phyloP scores from a whole-genome alignment of 2,888 invertebrate genomes.

The Ennomos quercinarius region DNA sequence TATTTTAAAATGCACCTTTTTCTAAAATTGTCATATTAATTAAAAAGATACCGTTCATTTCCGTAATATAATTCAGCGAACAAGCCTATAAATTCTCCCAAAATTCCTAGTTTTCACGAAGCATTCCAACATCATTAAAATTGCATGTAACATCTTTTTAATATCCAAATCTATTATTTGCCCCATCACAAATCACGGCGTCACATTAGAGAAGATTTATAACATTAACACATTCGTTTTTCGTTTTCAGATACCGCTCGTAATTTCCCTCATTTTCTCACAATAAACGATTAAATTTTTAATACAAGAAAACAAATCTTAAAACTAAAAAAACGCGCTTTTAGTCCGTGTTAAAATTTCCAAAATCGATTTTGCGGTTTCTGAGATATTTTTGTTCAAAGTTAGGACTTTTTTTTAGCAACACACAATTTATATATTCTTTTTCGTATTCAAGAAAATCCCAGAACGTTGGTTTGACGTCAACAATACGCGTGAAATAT shows the following conservation, averaged over 20 bases:
- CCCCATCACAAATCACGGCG: conserved; percentile 44
- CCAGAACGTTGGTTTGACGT: conserved; percentile 61
- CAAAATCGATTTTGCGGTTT: not conserved
- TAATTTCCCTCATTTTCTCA: conserved; percentile 1
- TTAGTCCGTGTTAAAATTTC: not conserved
- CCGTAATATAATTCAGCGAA: conserved; percentile 10
- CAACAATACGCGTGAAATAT: conserved; percentile 65
- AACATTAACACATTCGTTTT: conserved; percentile 9
- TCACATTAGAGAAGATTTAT: conserved; percentile 47
- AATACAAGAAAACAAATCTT: too few species aligned
- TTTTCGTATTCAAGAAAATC: conserved; percentile 42
- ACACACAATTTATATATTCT: too few species aligned
- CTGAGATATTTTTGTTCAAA: conserved; percentile 5
- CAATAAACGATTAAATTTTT: not conserved
- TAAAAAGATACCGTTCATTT: conserved; percentile 16
- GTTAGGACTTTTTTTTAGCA: not conserved
- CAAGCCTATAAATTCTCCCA: conserved; percentile 18
- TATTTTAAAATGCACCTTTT: not conserved
- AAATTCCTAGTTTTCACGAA: conserved; percentile 31
- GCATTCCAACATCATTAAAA: conserved; percentile 34
- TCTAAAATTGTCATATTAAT: conserved; percentile 2
- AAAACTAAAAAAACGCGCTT: not conserved
- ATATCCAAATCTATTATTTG: conserved; percentile 41
- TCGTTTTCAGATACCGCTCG: conserved; percentile 1
- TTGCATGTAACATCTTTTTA: conserved; percentile 38